These are phyloP conservation scores for Argyra leucocephala DNA, from an alignment of 2,888 invertebrate genomes.

Conservation along the genomic window DNA sequence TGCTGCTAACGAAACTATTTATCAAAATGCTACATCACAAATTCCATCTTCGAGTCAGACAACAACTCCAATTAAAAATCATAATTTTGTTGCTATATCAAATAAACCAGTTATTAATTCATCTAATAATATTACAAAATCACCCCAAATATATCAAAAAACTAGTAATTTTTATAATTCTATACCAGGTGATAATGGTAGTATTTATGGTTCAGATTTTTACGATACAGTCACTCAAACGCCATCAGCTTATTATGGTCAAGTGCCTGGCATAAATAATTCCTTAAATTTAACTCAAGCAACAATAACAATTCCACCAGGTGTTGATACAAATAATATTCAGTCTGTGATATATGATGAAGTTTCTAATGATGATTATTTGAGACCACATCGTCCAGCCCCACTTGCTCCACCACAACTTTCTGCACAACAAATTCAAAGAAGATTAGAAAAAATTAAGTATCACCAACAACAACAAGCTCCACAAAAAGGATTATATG, in stretches of 20 bases:
- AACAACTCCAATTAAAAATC: conserved; percentile 28
- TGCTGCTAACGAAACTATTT: background rate
- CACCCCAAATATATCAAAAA: background rate
- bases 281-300: conserved; percentile 16
- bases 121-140: conserved; percentile 21
- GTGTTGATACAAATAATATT: conserved; percentile 24
- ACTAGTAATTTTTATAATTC: background rate
- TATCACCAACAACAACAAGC: conserved; percentile 31
- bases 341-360: conserved; percentile 40
- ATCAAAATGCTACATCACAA: conserved; percentile 2
- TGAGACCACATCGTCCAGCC: conserved; percentile 53
- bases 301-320: background rate
- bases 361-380: conserved; percentile 39
- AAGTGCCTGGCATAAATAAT: conserved; percentile 31
- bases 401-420: conserved; percentile 48
- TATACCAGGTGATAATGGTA: conserved; percentile 31
- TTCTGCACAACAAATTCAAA: conserved; percentile 43
- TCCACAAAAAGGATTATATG: conserved; percentile 9
- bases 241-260: conserved; percentile 38
- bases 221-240: conserved; percentile 39
- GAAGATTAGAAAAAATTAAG: conserved; percentile 39
- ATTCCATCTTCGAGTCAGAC: background rate
- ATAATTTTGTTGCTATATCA: conserved; percentile 39
- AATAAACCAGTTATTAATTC: conserved; percentile 37
- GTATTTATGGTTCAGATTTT: conserved; percentile 30